Base-by-base conservation (phyloP, 2,113 vertebrate species). In the Sylvia atricapilla region DNA sequence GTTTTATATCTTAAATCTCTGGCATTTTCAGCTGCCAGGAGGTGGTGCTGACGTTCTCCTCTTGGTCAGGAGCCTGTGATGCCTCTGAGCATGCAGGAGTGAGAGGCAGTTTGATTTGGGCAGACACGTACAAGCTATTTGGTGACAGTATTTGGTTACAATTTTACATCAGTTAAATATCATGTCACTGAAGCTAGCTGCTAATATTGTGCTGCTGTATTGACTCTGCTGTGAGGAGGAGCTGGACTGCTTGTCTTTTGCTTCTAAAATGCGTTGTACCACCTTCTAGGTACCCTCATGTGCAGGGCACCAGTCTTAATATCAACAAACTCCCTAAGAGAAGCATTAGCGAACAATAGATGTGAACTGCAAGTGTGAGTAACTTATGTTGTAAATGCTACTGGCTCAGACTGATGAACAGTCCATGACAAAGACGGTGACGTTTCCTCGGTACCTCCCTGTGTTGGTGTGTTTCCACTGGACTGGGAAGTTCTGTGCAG, bases 1-100 rank as follows among this genome's bases (percentile, higher is more conserved):
- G 4, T 35, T 75, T 53, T 41, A 17, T 47, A 74, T 53, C 55
- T 60, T 27, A 27, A 31, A 13, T 81, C 7, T 17, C 37, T 63
- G 49, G 43, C 15, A 4, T 67, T 37, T 59, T 6, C 4, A 50
- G 60, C 47, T 89, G 59, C 94, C 96, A 94, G 95, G 68, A 95
- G 96, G 83, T 96, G 96, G 96, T 97, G 95, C 96, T 96, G 83
- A 53, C 3, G 95, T 10, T 78, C 49, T 95, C 95, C 62, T 80
- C 78, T 89, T 66, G 55, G 7, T 76, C 58, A 44, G 53, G 33
- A 76, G 31, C 49, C 31, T 10, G 37, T 5, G 56, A 37, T 1
- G 3, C n/a, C 35, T 60, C 59, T 10, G 75, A 70, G 49, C 59
- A 4, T n/a, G 2, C 18, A 7, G 18, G 14, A 31, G 18, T 25